Evolutionary conservation across 2,113 vertebrate genomes (phyloP).

Genomic region (Notothenia rossii): DNA sequence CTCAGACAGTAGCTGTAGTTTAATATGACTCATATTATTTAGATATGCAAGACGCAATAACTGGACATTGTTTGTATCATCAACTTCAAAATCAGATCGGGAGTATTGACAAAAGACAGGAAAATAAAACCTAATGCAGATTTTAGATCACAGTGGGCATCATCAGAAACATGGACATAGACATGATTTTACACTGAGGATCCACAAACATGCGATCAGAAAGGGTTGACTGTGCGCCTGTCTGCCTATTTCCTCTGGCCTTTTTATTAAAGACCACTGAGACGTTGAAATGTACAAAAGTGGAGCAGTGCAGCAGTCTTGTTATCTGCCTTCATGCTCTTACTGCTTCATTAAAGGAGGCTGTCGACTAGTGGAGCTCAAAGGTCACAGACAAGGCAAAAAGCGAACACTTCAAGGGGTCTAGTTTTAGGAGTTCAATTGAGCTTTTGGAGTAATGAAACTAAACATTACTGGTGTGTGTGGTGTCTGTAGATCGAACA

Average conservation of each 20-base stretch:
- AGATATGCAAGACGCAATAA: conserved; percentile 2
- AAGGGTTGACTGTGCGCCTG: neutral
- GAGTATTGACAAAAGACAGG: neutral
- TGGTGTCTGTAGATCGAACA: neutral
- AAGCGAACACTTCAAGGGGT: conserved; percentile 5
- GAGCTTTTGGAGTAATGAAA: conserved; percentile 12
- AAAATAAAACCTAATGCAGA: neutral
- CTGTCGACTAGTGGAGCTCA: conserved; percentile 11
- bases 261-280: conserved; percentile 28
- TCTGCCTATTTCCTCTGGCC: conserved; percentile 1
- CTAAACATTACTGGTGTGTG: neutral
- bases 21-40: conserved; percentile 11
- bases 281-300: conserved; percentile 4
- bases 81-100: no score
- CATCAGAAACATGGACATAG: neutral
- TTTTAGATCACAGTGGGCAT: neutral
- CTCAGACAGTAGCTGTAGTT: conserved; percentile 14
- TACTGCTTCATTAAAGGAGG: conserved; percentile 24
- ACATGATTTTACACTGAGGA: neutral
- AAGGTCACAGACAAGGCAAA: conserved; percentile 38
- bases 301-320: conserved; percentile 1
- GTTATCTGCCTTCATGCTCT: conserved; percentile 15
- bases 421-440: conserved; percentile 8
- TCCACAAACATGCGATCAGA: conserved; percentile 8
- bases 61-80: neutral